Evolutionary conservation across 2,113 vertebrate species (phyloP).

Genomic region (Silurus meridionalis): DNA sequence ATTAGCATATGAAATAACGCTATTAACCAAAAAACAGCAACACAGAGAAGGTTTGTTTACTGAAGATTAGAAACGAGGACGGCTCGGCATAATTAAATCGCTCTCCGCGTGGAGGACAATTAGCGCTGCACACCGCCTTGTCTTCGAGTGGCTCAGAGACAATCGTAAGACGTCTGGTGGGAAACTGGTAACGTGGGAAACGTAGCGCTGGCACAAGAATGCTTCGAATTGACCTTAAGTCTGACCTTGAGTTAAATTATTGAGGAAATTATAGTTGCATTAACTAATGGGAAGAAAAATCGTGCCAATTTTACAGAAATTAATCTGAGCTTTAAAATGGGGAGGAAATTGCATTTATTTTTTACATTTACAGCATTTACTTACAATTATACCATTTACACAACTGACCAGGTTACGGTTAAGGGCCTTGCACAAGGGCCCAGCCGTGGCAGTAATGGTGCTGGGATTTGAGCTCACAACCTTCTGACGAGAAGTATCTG

Average conservation of each 20-base stretch:
- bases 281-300: not conserved
- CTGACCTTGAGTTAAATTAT: not conserved
- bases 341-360: too few species aligned
- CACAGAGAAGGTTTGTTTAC: conserved; percentile 35
- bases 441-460: too few species aligned
- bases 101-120: conserved; percentile 29
- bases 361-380: too few species aligned
- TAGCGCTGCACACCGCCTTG: conserved; percentile 13
- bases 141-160: conserved; percentile 1
- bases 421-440: too few species aligned
- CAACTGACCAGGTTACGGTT: too few species aligned
- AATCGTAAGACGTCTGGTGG: not conserved
- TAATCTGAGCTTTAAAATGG: too few species aligned
- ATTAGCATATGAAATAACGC: conserved; percentile 44
- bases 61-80: conserved; percentile 44
- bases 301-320: not conserved
- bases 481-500: too few species aligned
- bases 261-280: not conserved
- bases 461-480: too few species aligned
- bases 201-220: not conserved
- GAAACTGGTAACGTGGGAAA: conserved; percentile 33
- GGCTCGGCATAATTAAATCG: conserved; percentile 37
- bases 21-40: not conserved
- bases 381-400: too few species aligned
- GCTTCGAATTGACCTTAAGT: not conserved